Base-by-base conservation (phyloP, 1,140 invertebrate species). In the Elymnias hypermnestra region DNA sequence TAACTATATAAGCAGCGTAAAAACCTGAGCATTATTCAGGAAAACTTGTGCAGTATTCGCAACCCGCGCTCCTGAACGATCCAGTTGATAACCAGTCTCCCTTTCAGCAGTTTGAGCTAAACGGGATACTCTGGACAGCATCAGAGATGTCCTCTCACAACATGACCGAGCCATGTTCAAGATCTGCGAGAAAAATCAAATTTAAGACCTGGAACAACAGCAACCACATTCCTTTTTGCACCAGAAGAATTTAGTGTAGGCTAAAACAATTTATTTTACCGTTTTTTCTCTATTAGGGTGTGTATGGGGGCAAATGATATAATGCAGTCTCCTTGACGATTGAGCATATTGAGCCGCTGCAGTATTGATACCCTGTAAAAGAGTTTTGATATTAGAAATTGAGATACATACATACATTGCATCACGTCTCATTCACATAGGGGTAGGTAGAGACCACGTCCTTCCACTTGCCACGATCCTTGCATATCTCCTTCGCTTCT, bases 11-110 rank as follows among this genome's bases (percentile, higher is more conserved):
- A n/a, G n/a, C n/a, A n/a, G n/a, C n/a, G n/a, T n/a, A n/a, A 10
- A 1, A 47, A 72, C 66, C 57, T 72, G 63, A 8, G 66, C 63
- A n/a, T 48, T 57, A 26, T 58, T 59, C 4, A 70, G 39, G 5
- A 72, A 29, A 2, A 41, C 40, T 17, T 59, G 46, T 0, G 64
- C 69, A n/a, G 59, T 46, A 21, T 69, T 60, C 13, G 57, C 69
- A 5, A 69, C 23, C 8, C 22, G 43, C 0, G 62, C 44, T 0
- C 66, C 69, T 3, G 43, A 28, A 4, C 5, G 18, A 22, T 64
- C 58, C 17, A 68, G 40, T 5, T 29, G 14, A 2, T 46, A 10
- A 3, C 57, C 51, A 1, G 29, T 40, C 0, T 55, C 46, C 0
- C 39, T 40, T 0, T 31, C 49, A n/a, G 54, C 31, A 5, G 14